Evolutionary conservation across 2,797 vertebrate genomes (phyloP), one percentile per base, ranked within the genome.

Genomic region (Anniella stebbinsi): DNA sequence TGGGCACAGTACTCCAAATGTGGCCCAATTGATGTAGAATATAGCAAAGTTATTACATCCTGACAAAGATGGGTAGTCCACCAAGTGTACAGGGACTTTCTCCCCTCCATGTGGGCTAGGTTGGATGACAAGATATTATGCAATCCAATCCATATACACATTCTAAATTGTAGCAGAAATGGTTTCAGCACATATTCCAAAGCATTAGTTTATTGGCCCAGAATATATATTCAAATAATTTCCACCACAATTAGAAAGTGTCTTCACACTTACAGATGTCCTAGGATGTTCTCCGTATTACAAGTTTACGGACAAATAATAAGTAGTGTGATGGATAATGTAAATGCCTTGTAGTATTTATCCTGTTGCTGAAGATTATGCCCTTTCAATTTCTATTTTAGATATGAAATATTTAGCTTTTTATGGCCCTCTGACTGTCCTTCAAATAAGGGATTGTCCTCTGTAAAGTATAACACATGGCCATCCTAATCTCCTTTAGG

Each of bases 331-430:
- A 41, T 82, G 93, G 85, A 60, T 88, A 45, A 75, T 88, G 87
- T 85, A 93, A 93, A 94, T 51, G 60, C 18, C 28, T 36, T 67
- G 69, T 72, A 83, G n/a, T 82, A 88, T 90, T 88, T 51, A 0
- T 72, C 80, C 77, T 85, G 15, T 25, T 38, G 66, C 82, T 33
- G 25, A 48, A n/a, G 51, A 36, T 33, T 12, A 45, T 13, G 33
- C 51, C 51, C 51, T 51, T 51, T 7, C 38, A 4, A 63, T 67
- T 25, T 77, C 57, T 51, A 69, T 87, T 51, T 72, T n/a, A 36
- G 33, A 69, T 36, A 38, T 30, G 23, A 51, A 48, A 12, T 36
- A 28, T 51, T n/a, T 11, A 8, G n/a, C 75, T 73, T 67, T 69
- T 51, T 33, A 51, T 10, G 15, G 28, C 28, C 45, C 7, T 57